Evolutionary conservation across 2,888 invertebrate genomes (phyloP).

Genomic region (Byasa hedistus): DNA sequence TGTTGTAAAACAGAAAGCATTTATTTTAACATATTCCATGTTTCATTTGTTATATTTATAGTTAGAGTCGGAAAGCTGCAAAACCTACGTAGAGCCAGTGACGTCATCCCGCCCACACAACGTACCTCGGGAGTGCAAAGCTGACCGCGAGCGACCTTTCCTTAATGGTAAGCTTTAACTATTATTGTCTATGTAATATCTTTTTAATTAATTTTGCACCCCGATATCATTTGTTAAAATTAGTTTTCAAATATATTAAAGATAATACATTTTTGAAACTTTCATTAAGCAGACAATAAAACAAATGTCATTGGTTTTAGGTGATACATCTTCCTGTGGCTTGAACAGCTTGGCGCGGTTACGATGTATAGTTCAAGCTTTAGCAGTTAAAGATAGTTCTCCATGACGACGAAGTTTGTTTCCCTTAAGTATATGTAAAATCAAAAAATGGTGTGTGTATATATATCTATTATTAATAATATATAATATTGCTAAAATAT

Average conservation of each 20-base stretch:
- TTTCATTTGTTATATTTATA: conserved; percentile 35
- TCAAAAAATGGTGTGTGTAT: no score
- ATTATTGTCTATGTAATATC: no score
- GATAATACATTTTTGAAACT: no score
- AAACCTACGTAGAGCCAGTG: conserved; percentile 61
- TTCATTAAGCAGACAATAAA: no score
- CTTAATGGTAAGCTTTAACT: conserved; percentile 54
- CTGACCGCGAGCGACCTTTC: conserved; percentile 64
- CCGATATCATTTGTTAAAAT: no score
- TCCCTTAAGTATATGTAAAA: no score
- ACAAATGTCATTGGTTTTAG: conserved; percentile 48
- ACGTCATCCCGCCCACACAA: conserved; percentile 38
- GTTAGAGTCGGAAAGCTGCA: conserved; percentile 67
- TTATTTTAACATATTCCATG: not conserved
- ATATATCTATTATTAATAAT: no score
- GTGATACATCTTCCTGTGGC: conserved; percentile 54
- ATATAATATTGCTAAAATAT: no score
- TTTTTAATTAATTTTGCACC: no score
- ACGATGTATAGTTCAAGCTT: conserved; percentile 85
- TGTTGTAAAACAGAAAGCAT: no score
- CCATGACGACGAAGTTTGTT: conserved; percentile 39
- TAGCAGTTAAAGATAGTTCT: conserved; percentile 65
- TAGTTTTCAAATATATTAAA: no score
- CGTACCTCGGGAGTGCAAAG: conserved; percentile 45
- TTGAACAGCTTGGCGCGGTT: conserved; percentile 83